These are phyloP conservation scores for Lucinisca nassula DNA, from an alignment of 2,888 invertebrate genomes.

Conservation along the genomic window DNA sequence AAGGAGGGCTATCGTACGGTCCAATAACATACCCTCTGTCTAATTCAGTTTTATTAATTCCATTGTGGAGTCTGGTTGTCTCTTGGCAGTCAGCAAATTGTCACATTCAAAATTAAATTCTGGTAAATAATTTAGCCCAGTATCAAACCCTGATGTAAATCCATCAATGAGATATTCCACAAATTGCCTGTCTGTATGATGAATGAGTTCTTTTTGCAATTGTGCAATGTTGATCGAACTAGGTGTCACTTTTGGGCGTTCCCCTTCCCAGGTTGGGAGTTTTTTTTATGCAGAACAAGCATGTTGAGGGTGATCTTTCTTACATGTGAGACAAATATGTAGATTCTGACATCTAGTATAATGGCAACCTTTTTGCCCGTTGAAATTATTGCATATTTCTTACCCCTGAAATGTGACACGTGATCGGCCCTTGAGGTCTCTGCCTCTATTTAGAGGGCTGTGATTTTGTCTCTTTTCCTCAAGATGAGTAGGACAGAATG, in stretches of 20 bases:
- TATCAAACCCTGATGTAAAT: background rate
- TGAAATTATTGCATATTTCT: slow-evolving; percentile 38
- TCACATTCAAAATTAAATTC: background rate
- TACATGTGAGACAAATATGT: slow-evolving; percentile 27
- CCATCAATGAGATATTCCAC: background rate
- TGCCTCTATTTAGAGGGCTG: background rate
- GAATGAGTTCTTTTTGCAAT: background rate
- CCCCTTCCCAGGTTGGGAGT: background rate
- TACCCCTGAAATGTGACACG: background rate
- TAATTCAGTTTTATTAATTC: slow-evolving; percentile 50
- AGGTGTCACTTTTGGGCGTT: background rate
- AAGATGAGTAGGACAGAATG: slow-evolving; percentile 10
- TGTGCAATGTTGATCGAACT: background rate
- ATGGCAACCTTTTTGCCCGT: background rate
- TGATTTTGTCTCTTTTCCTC: background rate
- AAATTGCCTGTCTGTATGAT: background rate
- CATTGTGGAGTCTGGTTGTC: slow-evolving; percentile 27
- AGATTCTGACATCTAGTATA: background rate
- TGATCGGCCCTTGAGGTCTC: background rate
- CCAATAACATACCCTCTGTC: slow-evolving; percentile 55
- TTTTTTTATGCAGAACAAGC: slow-evolving; percentile 10
- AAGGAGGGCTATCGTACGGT: slow-evolving; percentile 42
- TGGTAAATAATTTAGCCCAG: background rate
- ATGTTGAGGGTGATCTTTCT: slow-evolving; percentile 17
- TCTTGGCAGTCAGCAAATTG: slow-evolving; percentile 49